These are phyloP conservation scores for Carollia perspicillata DNA, from an alignment of 2,113 vertebrate species.

Conservation along the genomic window DNA sequence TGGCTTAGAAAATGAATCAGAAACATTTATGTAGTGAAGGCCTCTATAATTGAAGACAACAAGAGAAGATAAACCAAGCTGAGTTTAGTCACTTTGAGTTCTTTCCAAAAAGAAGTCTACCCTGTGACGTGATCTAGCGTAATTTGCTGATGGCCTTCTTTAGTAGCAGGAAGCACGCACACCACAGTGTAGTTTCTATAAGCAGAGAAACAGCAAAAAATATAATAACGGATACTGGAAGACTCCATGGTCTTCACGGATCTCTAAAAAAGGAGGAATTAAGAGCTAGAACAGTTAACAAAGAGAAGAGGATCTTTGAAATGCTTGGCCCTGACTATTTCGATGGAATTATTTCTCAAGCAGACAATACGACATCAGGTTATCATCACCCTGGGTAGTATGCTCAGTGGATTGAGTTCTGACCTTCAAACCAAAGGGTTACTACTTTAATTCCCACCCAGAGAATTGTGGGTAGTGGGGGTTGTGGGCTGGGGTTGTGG, in stretches of 20 bases:
- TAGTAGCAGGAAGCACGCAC: background rate
- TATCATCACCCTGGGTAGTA: background rate
- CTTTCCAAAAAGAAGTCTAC: background rate
- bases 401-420: no score
- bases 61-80: background rate
- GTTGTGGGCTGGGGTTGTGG: no score
- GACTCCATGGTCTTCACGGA: background rate
- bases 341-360: background rate
- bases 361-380: background rate
- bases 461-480: no score
- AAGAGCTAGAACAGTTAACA: background rate
- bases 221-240: background rate
- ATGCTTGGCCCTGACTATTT: background rate
- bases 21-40: background rate
- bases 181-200: background rate
- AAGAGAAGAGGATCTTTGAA: background rate
- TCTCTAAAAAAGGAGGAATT: background rate
- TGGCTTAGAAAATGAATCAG: background rate
- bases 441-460: no score
- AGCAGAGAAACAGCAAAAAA: background rate
- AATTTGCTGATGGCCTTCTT: background rate
- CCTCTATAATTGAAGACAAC: background rate
- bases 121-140: background rate
- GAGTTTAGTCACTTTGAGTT: background rate
- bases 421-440: no score